Base-by-base conservation (phyloP, 1,140 invertebrate species). In the Medauroidea extradentata region DNA sequence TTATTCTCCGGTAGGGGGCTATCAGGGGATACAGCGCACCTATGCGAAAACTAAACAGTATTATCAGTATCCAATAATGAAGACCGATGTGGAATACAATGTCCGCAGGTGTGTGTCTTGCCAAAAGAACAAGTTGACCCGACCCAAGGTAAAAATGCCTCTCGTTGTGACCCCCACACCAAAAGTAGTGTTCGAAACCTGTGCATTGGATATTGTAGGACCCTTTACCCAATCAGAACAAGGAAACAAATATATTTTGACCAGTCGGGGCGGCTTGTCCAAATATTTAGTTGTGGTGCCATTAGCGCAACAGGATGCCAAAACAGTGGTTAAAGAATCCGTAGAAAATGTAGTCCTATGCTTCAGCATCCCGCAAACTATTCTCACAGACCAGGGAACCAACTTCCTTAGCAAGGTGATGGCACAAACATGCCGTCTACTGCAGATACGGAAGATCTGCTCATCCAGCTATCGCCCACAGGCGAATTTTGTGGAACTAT, bases 371-470 rank as follows among this genome's bases (percentile, higher is more conserved):
- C 69, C 71, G n/a, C 46, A 68, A 25, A 52, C 34, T 8, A 65
- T 73, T 24, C 25, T 73, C 19, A 68, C 70, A 0, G 69, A 73
- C 61, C 63, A 70, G 68, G 71, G 69, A 2, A 27, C 44, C 1
- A 61, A 73, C 52, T 71, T 70, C 44, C 61, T 51, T 9, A 57
- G 46, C 14, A 53, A 65, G 1, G 18, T 70, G 14, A 55, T 72
- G 3, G 65, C 65, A 62, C 21, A 66, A 59, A 27, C 67, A 14
- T 54, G 57, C 3, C 50, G 65, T 58, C 18, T 67, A 25, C 66
- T 68, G 42, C 65, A 62, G 61, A 69, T 69, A 14, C 49, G 60
- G 49, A 64, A 71, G 53, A 59, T 70, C n/a, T 18, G 62, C 41
- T 64, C 63, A 38, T 65, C 64, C 21, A 57, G 53, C 2, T 65